A percentile compares a stretch with the other conserved stretches of the same genome.
Evolutionary conservation across 2,113 vertebrate species (phyloP).

Genomic region (Tamias sibiricus): DNA sequence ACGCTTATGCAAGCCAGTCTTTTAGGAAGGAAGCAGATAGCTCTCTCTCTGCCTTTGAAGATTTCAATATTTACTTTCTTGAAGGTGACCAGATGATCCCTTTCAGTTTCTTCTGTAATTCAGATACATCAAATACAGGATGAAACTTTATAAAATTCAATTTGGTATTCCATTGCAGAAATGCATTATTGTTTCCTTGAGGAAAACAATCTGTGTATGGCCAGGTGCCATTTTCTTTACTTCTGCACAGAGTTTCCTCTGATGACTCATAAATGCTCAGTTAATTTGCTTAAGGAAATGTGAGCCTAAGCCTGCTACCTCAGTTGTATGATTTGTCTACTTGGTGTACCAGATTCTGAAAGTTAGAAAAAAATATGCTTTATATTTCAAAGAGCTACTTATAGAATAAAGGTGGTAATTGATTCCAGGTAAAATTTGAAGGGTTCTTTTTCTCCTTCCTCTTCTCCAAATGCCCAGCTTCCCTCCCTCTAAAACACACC

Average conservation of each 20-base stretch:
- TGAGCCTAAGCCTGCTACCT: background rate
- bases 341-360: background rate
- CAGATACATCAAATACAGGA: constrained; percentile 7
- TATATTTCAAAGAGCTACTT: background rate
- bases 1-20: too few species aligned
- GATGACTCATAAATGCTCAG: background rate
- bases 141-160: background rate
- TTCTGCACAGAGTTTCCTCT: background rate
- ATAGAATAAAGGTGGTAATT: background rate
- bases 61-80: background rate
- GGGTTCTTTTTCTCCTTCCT: background rate
- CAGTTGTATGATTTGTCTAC: background rate
- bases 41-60: background rate
- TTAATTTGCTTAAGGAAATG: background rate
- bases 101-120: background rate
- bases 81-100: background rate
- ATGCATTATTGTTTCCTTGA: background rate
- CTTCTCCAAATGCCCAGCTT: background rate
- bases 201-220: background rate
- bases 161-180: background rate
- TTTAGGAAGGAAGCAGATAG: background rate
- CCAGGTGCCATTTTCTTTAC: background rate
- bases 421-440: background rate
- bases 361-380: background rate
- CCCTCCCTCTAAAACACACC: accelerated